Evolutionary conservation across 2,797 vertebrate genomes (phyloP).

Genomic region (Lagodon rhomboides): DNA sequence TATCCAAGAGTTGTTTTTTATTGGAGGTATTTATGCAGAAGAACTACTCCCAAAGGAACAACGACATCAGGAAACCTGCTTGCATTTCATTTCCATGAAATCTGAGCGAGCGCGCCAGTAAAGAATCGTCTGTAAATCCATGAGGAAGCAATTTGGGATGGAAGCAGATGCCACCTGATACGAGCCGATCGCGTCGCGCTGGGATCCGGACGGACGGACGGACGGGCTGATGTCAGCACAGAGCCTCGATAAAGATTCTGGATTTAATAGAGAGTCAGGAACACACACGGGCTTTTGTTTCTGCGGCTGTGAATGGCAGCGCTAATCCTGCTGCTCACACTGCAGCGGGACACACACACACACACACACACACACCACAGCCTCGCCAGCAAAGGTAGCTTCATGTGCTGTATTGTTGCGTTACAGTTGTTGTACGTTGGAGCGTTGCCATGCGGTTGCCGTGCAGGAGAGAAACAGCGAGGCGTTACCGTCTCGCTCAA

Average conservation of each 20-base stretch:
- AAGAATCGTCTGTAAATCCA: constrained; percentile 38
- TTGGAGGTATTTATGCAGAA: neutral
- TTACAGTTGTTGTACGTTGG: neutral
- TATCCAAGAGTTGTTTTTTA: neutral
- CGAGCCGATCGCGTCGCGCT: constrained; percentile 7
- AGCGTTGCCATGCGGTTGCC: neutral
- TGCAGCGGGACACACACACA: constrained; percentile 11
- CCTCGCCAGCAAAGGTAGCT: neutral
- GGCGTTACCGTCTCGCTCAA: neutral
- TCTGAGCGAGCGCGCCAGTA: constrained; percentile 8
- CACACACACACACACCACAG: neutral
- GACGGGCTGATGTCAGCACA: constrained; percentile 68
- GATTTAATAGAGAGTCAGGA: constrained; percentile 34
- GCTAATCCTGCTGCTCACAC: constrained; percentile 60
- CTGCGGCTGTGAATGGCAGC: constrained; percentile 49
- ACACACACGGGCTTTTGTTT: constrained; percentile 72
- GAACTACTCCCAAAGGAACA: neutral
- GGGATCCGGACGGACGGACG: constrained; percentile 51
- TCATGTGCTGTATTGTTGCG: neutral
- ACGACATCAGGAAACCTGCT: constrained; percentile 16
- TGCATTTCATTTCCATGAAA: constrained; percentile 35
- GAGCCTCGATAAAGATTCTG: constrained; percentile 39
- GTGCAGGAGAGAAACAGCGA: neutral
- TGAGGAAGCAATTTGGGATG: constrained; percentile 29
- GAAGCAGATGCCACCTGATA: constrained; percentile 43